Evolutionary conservation across 2,888 invertebrate genomes (phyloP).

Genomic region (Galerucella calmariensis): DNA sequence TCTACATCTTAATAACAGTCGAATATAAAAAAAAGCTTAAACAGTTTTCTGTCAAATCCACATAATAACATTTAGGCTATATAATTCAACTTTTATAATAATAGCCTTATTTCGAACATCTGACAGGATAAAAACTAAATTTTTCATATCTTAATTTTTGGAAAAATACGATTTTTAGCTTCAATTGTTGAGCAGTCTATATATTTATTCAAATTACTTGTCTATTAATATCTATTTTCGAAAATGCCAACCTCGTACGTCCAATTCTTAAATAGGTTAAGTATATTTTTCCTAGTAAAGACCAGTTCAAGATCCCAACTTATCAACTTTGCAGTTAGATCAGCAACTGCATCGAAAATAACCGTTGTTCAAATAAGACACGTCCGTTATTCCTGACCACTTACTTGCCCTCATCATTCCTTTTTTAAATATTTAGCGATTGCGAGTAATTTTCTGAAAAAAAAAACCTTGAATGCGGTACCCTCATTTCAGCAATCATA

Average conservation of each 20-base stretch:
- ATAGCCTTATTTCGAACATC: background rate
- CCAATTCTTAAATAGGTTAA: no score
- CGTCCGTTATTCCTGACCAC: constrained; percentile 23
- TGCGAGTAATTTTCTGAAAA: constrained; percentile 14
- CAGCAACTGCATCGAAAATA: constrained; percentile 2
- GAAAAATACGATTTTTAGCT: no score
- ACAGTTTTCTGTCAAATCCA: background rate
- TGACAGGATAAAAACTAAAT: background rate
- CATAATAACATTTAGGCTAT: background rate
- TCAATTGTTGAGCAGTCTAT: no score
- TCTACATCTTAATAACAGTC: background rate
- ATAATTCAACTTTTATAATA: background rate
- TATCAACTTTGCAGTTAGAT: constrained; percentile 10
- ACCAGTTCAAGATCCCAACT: background rate
- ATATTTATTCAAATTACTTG: no score
- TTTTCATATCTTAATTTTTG: background rate
- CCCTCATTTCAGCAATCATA: constrained; percentile 31
- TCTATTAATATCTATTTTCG: no score
- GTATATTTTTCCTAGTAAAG: no score
- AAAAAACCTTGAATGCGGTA: constrained; percentile 38
- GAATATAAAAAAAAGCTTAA: background rate
- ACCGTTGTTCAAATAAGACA: constrained; percentile 5
- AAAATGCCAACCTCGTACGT: no score
- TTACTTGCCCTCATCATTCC: constrained; percentile 21
- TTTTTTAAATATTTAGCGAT: constrained; percentile 26